Percentiles rank a stretch among this genome's conserved stretches.
Evolutionary conservation across 2,797 vertebrate genomes (phyloP).

Genomic region (Phoebastria nigripes): DNA sequence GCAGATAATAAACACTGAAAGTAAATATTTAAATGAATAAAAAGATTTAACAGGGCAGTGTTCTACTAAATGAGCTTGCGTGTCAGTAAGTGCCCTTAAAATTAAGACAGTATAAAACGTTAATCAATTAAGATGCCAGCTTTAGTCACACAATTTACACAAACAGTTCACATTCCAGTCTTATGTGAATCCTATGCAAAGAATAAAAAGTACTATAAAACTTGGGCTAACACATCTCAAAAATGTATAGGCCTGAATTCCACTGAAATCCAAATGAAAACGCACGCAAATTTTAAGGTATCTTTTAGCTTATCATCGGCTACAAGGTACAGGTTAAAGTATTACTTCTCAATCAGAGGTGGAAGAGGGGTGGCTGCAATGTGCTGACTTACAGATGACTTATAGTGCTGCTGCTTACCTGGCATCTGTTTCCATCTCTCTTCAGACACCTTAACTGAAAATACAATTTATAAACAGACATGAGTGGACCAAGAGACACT

Average conservation of each 20-base stretch:
- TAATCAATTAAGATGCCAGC: not conserved
- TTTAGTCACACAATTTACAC: not conserved
- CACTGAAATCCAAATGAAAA: not conserved
- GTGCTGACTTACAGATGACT: not conserved
- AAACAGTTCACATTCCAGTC: not conserved
- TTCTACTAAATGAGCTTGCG: not conserved
- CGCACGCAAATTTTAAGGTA: not conserved
- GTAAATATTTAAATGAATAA: not conserved
- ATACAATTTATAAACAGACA: constrained; percentile 13
- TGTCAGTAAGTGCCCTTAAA: not conserved
- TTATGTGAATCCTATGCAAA: fast-evolving
- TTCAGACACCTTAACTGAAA: constrained; percentile 58
- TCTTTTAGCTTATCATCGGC: not conserved
- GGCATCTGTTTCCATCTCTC: constrained; percentile 59
- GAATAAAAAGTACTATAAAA: not conserved
- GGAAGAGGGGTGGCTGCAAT: not conserved
- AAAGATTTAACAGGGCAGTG: not conserved
- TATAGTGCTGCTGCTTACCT: constrained; percentile 28
- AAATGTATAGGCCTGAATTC: not conserved
- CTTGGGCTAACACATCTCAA: not conserved
- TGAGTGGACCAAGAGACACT: not conserved
- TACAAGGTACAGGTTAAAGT: not conserved
- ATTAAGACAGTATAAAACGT: not conserved
- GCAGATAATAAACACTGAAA: not conserved
- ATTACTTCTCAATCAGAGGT: not conserved